These are phyloP conservation scores for Volucella inflata DNA, from an alignment of 2,888 invertebrate species.

Conservation along the genomic window DNA sequence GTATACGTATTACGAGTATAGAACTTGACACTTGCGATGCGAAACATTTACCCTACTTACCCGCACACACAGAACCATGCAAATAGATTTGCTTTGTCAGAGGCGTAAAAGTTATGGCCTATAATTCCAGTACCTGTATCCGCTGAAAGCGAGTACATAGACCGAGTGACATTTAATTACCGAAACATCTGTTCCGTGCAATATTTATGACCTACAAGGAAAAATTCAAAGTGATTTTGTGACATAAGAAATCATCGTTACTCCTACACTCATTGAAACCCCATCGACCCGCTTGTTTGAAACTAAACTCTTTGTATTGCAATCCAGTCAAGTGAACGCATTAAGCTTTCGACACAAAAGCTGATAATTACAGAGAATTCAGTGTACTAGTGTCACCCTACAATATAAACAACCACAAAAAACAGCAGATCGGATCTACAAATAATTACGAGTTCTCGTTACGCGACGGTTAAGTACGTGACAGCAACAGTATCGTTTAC, in stretches of 20 bases:
- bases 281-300: constrained; percentile 14
- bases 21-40: constrained; percentile 64
- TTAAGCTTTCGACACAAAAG: constrained; percentile 34
- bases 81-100: constrained; percentile 22
- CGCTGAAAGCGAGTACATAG: background rate
- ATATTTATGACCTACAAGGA: constrained; percentile 53
- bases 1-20: background rate
- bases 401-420: constrained; percentile 42
- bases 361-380: constrained; percentile 5
- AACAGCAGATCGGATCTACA: constrained; percentile 54
- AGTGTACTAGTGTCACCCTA: constrained; percentile 37
- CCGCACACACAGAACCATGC: constrained; percentile 15
- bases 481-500: constrained; percentile 14
- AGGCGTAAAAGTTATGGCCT: constrained; percentile 21
- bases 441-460: constrained; percentile 29
- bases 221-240: constrained; percentile 1
- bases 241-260: constrained; percentile 35
- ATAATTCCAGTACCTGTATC: constrained; percentile 31
- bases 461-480: constrained; percentile 57
- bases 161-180: constrained; percentile 38
- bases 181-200: constrained; percentile 51
- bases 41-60: constrained; percentile 27
- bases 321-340: constrained; percentile 6
- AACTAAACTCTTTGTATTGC: background rate
- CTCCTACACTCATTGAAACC: constrained; percentile 24